Evolutionary conservation across 2,888 invertebrate species (phyloP), one percentile per base, ranked within the genome.

Genomic region (Aleiodes alternator): DNA sequence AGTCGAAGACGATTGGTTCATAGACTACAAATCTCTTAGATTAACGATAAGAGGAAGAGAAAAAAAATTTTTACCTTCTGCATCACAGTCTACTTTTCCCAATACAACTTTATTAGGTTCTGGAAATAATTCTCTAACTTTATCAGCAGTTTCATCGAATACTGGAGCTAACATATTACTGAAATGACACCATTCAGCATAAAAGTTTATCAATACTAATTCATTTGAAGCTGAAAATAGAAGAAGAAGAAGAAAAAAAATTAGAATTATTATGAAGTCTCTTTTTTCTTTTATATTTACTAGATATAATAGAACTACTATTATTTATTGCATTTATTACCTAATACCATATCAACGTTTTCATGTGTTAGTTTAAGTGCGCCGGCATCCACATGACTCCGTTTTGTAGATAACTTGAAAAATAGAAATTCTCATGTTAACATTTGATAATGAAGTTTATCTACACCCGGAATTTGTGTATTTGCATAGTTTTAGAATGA

Each of bases 131-230:
- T 93, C 93, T 48, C 92, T 90, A 79, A 98, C 93, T 91, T 95
- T 96, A 82, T 96, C 96, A 9, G 98, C 96, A 55, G 98, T 97
- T 90, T 98, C 98, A 89, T 98, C 97, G 90, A 98, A 99, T 85
- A 98, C 95, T 11, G 99, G 99, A 90, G 96, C 96, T 87, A 99
- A 91, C 91, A 98, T 94, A 90, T 97, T 98, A 91, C 99, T 99
- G 92, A 99, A 99, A 86, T 97, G 94, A 91, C 99, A 99, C 99
- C 99, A 99, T 88, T 99, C 98, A 43, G 99, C 99, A 91, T 99
- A 99, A 91, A 99, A 99, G 91, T 99, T 99, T 79, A 99, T 94
- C 90, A 99, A 96, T 78, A 99, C 98, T 90, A 99, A 91, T 92
- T 99, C 98, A 92, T 98, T 97, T 77, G 95, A 94, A 78, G 96